phyloP scores from a whole-genome alignment of 2,888 invertebrate genomes.

The Linnaemya tessellans region DNA sequence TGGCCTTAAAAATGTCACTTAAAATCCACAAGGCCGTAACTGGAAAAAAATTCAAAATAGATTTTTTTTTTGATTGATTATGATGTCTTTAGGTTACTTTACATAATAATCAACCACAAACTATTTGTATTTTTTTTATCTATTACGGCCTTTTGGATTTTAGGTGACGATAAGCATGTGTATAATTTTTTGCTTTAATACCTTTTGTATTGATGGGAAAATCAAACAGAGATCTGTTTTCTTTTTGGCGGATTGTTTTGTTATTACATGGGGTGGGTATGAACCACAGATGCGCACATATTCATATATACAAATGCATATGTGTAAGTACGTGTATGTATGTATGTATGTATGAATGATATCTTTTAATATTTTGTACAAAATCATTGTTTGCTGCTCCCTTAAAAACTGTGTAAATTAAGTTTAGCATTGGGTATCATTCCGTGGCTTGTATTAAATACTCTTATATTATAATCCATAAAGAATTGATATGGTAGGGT shows the following conservation, averaged over 20 bases:
- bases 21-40: too few relatives aligned
- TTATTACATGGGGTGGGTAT: neutral
- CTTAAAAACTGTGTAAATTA: constrained; percentile 67
- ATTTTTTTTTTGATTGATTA: too few relatives aligned
- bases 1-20: too few relatives aligned
- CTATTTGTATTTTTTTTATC: too few relatives aligned
- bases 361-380: constrained; percentile 38
- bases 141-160: too few relatives aligned
- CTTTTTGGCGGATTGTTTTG: neutral
- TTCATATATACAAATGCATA: too few relatives aligned
- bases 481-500: neutral
- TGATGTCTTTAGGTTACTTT: too few relatives aligned
- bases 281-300: too few relatives aligned
- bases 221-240: constrained; percentile 35
- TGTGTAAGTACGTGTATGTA: neutral
- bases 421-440: constrained; percentile 62
- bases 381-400: constrained; percentile 55
- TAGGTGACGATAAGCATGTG: too few relatives aligned
- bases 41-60: too few relatives aligned
- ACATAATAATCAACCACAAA: too few relatives aligned
- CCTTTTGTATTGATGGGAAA: constrained; percentile 51
- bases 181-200: too few relatives aligned
- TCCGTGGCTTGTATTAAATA: constrained; percentile 41
- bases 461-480: neutral
- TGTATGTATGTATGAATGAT: neutral